A percentile compares a stretch with the other conserved stretches of the same genome.
Evolutionary conservation across 2,888 invertebrate genomes (phyloP).

Genomic region (Drosophila meridionalis): DNA sequence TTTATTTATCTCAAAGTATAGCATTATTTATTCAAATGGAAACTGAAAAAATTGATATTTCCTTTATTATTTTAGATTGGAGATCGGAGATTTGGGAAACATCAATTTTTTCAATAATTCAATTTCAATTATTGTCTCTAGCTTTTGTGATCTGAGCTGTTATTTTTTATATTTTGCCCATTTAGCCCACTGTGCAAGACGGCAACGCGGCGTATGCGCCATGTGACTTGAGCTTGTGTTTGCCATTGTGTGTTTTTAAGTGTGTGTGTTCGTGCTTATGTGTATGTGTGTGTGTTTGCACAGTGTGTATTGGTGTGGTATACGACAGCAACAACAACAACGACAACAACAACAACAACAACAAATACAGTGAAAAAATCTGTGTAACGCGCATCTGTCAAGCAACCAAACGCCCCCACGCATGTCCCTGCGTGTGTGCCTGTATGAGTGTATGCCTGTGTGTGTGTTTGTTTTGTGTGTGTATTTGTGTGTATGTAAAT

Average conservation of each 20-base stretch:
- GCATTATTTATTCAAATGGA: too few species aligned
- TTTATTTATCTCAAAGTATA: too few species aligned
- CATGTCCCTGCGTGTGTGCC: constrained; percentile 33
- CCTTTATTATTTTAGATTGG: too few species aligned
- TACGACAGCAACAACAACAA: constrained; percentile 19
- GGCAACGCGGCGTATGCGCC: constrained; percentile 60
- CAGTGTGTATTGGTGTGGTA: constrained; percentile 48
- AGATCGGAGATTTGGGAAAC: too few species aligned
- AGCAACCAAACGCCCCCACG: constrained; percentile 70
- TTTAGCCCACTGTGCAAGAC: constrained; percentile 5
- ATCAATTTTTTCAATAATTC: too few species aligned
- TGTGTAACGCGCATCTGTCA: constrained; percentile 80
- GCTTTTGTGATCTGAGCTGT: too few species aligned
- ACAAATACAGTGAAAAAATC: constrained; percentile 52
- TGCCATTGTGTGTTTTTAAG: constrained; percentile 20
- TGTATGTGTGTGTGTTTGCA: constrained; percentile 22
- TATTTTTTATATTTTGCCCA: neutral
- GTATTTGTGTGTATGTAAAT: constrained; percentile 68
- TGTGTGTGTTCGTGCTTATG: constrained; percentile 14
- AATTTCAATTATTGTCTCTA: too few species aligned
- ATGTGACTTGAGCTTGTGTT: constrained; percentile 60
- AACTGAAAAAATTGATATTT: neutral
- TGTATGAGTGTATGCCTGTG: constrained; percentile 40
- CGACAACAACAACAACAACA: constrained; percentile 8
- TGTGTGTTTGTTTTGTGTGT: constrained; percentile 23